These are phyloP conservation scores for Grallaria varia DNA, from an alignment of 2,113 vertebrate species.

Conservation along the genomic window DNA sequence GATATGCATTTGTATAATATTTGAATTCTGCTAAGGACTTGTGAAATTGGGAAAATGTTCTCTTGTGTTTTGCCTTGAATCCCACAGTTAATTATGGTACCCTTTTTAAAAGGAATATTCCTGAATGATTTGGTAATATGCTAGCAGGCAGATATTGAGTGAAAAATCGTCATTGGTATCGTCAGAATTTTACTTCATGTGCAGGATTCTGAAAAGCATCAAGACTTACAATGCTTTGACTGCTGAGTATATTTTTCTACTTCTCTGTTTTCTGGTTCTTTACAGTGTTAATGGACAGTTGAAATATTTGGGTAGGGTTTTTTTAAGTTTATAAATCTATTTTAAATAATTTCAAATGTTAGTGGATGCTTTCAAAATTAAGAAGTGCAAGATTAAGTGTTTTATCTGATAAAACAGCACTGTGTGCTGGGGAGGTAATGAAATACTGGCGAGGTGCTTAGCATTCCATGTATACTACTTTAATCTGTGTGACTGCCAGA, in stretches of 20 bases:
- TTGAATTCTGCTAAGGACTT: background rate
- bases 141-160: background rate
- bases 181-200: background rate
- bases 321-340: background rate
- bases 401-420: background rate
- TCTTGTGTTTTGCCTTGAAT: background rate
- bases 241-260: background rate
- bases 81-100: background rate
- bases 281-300: background rate
- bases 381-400: background rate
- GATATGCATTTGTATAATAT: background rate
- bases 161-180: background rate
- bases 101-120: background rate
- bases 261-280: background rate
- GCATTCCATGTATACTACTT: background rate
- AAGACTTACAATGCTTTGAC: background rate
- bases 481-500: conserved; percentile 2
- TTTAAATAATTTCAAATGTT: background rate
- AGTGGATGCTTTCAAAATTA: background rate
- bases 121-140: background rate
- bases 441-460: conserved; percentile 20
- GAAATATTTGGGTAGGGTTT: background rate
- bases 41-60: background rate
- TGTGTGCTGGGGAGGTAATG: background rate
- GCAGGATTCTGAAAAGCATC: background rate